phyloP scores from a whole-genome alignment of 2,797 vertebrate species.

The Heliangelus exortis region DNA sequence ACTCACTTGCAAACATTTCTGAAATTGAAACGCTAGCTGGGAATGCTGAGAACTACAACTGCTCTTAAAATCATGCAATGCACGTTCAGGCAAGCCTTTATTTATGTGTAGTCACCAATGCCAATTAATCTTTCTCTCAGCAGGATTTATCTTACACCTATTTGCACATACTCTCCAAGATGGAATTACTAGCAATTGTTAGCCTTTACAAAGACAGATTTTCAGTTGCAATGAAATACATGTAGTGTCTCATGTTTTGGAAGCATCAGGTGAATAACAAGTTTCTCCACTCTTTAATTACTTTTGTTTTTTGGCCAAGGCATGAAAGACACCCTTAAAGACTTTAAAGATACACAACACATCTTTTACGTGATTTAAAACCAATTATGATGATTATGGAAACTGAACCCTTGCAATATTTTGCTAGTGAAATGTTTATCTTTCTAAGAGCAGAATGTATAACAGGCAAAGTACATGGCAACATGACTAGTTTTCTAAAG shows the following conservation, averaged over 20 bases:
- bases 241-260: not conserved
- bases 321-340: not conserved
- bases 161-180: not conserved
- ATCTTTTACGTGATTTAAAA: not conserved
- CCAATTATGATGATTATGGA: not conserved
- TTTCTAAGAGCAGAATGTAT: not conserved
- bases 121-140: not conserved
- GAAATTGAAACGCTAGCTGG: not conserved
- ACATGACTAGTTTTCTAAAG: not conserved
- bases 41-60: not conserved
- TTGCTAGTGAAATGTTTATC: not conserved
- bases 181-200: not conserved
- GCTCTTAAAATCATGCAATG: not conserved
- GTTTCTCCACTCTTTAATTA: not conserved
- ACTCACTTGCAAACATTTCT: not conserved
- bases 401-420: not conserved
- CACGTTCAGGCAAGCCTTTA: not conserved
- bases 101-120: not conserved
- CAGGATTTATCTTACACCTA: not conserved
- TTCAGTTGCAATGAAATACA: not conserved
- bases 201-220: not conserved
- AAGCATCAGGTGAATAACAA: not conserved
- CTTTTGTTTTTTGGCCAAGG: not conserved
- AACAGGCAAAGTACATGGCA: not conserved
- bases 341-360: not conserved